Base-by-base conservation (phyloP, 1,140 invertebrate genomes). In the Himalopsyche phryganea region DNA sequence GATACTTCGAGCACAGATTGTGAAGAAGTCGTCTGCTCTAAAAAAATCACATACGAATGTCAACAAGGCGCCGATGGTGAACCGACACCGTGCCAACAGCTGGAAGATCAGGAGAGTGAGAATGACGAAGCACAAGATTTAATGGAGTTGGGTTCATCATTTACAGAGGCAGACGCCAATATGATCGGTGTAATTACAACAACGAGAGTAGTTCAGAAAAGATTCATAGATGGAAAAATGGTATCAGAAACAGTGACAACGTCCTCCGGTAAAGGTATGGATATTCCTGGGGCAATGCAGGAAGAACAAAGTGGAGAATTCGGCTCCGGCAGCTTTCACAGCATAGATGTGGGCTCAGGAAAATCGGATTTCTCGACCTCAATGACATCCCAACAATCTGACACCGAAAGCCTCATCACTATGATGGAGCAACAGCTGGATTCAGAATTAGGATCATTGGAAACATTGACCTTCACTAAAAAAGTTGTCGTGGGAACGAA, bases 201-300 rank as follows among this genome's bases (percentile, higher is more conserved):
- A 6, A 81, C 79, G 17, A 81, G 77, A 48, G 78, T 81, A 1
- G 80, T 76, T 61, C 68, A 80, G 63, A 74, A 82, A 69, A 58
- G 71, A 69, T 76, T 79, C 71, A 66, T 79, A 1, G 75, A 77
- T 61, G 73, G 75, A 40, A 77, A 76, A 67, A 81, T 75, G 71
- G 74, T 81, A 7, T 81, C 80, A n/a, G 76, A 80, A 60, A 79
- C 73, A 6, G 71, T 80, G 15, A 76, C 74, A 1, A 71, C 68
- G 51, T 74, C 72, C 11, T 76, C 80, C 13, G 70, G 66, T 4
- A 73, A 75, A 19, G 77, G 72, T 5, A 68, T 79, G 41, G 70
- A 76, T 41, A 76, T 76, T 49, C 76, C 76, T 19, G 68, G 66
- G 3, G 50, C 58, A 58, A 14, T 58, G 14, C 66, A 52, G 42